Conservation (phyloP, 2,888 invertebrate species). For the Troides helena region DNA sequence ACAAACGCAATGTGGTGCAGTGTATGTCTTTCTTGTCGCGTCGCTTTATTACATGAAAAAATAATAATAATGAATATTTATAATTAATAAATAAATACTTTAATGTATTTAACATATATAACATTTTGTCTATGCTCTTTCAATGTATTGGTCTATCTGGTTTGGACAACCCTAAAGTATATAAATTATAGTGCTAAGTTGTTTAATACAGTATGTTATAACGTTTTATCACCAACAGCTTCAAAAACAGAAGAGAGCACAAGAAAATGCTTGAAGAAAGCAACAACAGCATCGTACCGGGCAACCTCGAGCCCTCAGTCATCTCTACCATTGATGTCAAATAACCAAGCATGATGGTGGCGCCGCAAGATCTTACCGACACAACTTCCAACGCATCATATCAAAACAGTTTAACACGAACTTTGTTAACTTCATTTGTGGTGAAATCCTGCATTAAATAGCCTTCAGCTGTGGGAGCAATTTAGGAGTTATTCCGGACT, state of each 20-base stretch:
- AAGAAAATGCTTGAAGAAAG: conserved; percentile 68
- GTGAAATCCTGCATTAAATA: no score
- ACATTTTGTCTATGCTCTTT: no score
- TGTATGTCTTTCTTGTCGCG: no score
- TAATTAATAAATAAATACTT: no score
- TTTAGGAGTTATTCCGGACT: no score
- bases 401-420: conserved; percentile 20
- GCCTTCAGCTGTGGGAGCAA: no score
- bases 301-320: conserved; percentile 52
- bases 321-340: conserved; percentile 67
- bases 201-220: neutral
- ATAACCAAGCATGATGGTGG: conserved; percentile 33
- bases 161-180: no score
- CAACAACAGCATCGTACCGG: conserved; percentile 51
- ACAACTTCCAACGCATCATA: neutral
- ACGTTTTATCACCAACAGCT: conserved; percentile 41
- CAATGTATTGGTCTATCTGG: no score
- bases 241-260: conserved; percentile 57
- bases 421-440: neutral
- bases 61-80: no score
- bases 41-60: no score
- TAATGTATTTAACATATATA: no score
- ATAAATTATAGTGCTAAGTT: neutral
- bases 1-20: no score
- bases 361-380: conserved; percentile 23